Evolutionary conservation across 2,888 invertebrate genomes (phyloP).

Genomic region (Tolmerus cingulatus): DNA sequence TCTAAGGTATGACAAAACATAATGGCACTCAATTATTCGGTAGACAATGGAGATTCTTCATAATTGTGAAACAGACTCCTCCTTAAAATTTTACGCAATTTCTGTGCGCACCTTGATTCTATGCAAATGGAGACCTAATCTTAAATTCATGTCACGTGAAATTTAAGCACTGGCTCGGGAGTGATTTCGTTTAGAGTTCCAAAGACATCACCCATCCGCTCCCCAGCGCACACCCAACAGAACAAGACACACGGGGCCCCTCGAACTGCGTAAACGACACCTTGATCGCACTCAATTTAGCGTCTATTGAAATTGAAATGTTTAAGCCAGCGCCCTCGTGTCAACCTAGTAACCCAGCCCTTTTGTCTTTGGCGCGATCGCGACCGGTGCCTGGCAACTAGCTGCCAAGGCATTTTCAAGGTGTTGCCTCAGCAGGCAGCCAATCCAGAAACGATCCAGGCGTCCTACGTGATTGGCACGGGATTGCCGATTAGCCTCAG

Average conservation of each 20-base stretch:
- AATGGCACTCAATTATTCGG: not conserved
- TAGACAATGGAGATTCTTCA: not conserved
- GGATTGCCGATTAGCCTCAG: conserved; percentile 4
- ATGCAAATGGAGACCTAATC: not conserved
- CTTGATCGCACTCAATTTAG: not conserved
- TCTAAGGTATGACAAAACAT: not conserved
- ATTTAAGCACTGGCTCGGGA: not conserved
- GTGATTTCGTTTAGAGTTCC: not conserved
- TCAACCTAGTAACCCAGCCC: conserved; percentile 29
- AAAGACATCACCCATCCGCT: not conserved
- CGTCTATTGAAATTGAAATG: conserved; percentile 22
- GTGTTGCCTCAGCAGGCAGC: not conserved
- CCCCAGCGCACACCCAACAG: not conserved
- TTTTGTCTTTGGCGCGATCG: not conserved
- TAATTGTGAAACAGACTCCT: not conserved
- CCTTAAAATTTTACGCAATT: not conserved
- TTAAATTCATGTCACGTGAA: not conserved
- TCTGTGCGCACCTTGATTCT: not conserved
- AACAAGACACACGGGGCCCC: not conserved
- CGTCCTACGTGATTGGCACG: not conserved
- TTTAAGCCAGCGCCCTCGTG: conserved; percentile 13
- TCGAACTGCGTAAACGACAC: conserved; percentile 21
- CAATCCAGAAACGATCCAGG: not conserved
- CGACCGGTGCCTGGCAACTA: not conserved
- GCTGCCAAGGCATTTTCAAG: not conserved